Evolutionary conservation across 2,888 invertebrate species (phyloP).

Genomic region (Lacanobia wlatinum): DNA sequence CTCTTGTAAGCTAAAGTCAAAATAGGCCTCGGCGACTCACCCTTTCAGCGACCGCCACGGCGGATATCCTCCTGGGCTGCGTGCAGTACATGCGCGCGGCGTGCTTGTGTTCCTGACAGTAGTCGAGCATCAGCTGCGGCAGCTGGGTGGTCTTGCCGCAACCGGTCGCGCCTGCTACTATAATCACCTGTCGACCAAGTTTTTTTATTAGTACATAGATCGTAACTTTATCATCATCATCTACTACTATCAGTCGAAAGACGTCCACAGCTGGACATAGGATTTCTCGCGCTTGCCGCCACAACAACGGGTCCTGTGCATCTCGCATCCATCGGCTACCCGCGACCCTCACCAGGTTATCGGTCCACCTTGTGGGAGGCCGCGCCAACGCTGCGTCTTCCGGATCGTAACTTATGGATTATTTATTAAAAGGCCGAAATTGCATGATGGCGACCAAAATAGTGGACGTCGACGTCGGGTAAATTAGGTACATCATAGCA

Average conservation of each 20-base stretch:
- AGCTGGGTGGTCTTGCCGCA: conserved; percentile 99
- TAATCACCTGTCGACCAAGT: conserved; percentile 88
- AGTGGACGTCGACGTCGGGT: background rate
- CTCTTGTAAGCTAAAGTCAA: no score
- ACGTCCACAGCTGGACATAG: no score
- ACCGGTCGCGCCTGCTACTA: conserved; percentile 96
- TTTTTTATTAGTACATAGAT: background rate
- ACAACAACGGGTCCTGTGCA: no score
- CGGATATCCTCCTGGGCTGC: conserved; percentile 97
- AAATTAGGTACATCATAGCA: background rate
- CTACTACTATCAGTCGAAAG: no score
- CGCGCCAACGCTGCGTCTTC: no score
- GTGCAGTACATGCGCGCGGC: conserved; percentile 97
- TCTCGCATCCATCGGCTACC: no score
- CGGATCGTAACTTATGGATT: no score
- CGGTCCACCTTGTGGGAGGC: no score
- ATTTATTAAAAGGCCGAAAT: background rate
- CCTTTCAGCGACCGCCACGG: conserved; percentile 96
- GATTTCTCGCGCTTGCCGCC: no score
- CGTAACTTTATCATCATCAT: no score
- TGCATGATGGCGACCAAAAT: background rate
- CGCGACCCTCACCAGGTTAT: no score
- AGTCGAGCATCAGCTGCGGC: conserved; percentile 97
- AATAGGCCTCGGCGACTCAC: conserved; percentile 78
- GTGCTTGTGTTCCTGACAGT: conserved; percentile 91